Evolutionary conservation across 2,888 invertebrate genomes (phyloP).

Genomic region (Anoplius nigerrimus): DNA sequence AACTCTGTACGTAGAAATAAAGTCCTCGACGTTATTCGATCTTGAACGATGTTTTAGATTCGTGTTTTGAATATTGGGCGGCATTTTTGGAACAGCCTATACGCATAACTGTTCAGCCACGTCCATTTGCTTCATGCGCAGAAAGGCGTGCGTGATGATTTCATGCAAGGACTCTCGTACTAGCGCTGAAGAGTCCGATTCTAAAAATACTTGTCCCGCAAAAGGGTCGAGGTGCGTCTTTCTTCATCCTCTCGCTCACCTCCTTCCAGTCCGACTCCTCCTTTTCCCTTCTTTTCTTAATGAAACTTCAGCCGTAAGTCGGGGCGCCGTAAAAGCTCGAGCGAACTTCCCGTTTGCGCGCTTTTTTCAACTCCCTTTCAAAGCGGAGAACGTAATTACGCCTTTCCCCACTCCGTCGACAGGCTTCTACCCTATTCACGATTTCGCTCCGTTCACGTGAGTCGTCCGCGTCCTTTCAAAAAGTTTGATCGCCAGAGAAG

Average conservation of each 20-base stretch:
- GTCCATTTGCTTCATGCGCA: too few relatives aligned
- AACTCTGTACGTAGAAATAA: too few relatives aligned
- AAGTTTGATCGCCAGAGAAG: too few relatives aligned
- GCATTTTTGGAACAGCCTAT: neutral
- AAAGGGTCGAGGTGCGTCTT: conserved; percentile 31
- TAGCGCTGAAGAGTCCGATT: conserved; percentile 15
- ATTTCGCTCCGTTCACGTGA: too few relatives aligned
- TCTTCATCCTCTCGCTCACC: neutral
- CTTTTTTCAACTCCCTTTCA: conserved; percentile 24
- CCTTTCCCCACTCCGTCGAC: neutral
- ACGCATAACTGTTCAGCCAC: too few relatives aligned
- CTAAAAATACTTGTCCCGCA: conserved; percentile 33
- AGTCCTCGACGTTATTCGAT: too few relatives aligned
- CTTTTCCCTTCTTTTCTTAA: conserved; percentile 2
- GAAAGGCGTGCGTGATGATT: neutral
- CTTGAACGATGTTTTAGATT: too few relatives aligned
- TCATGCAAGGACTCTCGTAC: conserved; percentile 15
- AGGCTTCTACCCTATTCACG: too few relatives aligned
- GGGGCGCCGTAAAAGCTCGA: conserved; percentile 5
- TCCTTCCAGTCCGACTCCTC: conserved; percentile 11
- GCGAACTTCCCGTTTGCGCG: conserved; percentile 33
- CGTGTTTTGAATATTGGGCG: neutral
- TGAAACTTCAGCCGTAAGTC: neutral
- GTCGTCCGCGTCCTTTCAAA: too few relatives aligned
- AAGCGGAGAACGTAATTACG: conserved; percentile 13